phyloP scores from a whole-genome alignment of 1,140 invertebrate species.

The Trachymyrmex septentrionalis region DNA sequence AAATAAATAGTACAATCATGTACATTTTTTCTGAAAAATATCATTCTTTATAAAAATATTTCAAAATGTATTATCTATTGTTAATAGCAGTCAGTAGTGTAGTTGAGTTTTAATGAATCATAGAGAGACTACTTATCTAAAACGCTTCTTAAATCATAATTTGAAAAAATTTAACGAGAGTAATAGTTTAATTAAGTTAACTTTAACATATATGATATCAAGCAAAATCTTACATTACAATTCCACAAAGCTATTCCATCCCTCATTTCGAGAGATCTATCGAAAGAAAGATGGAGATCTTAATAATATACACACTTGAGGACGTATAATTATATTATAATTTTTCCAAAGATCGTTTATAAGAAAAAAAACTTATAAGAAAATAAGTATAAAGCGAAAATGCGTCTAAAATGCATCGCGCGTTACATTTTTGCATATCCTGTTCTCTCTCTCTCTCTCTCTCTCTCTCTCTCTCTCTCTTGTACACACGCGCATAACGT shows the following conservation, averaged over 20 bases:
- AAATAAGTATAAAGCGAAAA: conserved; percentile 63
- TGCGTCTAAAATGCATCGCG: conserved; percentile 50
- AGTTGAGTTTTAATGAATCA: neutral
- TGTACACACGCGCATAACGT: conserved; percentile 21
- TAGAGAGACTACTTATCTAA: conserved; percentile 7
- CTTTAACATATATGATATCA: conserved; percentile 32
- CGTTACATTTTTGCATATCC: conserved; percentile 46
- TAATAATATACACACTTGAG: conserved; percentile 59
- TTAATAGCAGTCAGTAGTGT: conserved; percentile 8
- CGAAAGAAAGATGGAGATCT: conserved; percentile 53
- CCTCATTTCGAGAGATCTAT: conserved; percentile 2
- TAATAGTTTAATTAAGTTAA: neutral
- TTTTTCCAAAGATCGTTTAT: conserved; percentile 59
- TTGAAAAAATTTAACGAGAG: conserved; percentile 10
- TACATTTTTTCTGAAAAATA: conserved; percentile 35
- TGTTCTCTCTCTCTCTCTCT: conserved; percentile 21
- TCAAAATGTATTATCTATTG: conserved; percentile 26
- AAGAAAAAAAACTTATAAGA: conserved; percentile 60
- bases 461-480: conserved; percentile 7
- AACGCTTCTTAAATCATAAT: conserved; percentile 21
- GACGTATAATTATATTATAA: conserved; percentile 62
- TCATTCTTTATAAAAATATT: conserved; percentile 35
- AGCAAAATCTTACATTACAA: conserved; percentile 30
- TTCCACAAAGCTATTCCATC: neutral
- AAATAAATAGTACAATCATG: conserved; percentile 36